phyloP scores from a whole-genome alignment of 2,888 invertebrate species.

The Leptinotarsa haldemani region DNA sequence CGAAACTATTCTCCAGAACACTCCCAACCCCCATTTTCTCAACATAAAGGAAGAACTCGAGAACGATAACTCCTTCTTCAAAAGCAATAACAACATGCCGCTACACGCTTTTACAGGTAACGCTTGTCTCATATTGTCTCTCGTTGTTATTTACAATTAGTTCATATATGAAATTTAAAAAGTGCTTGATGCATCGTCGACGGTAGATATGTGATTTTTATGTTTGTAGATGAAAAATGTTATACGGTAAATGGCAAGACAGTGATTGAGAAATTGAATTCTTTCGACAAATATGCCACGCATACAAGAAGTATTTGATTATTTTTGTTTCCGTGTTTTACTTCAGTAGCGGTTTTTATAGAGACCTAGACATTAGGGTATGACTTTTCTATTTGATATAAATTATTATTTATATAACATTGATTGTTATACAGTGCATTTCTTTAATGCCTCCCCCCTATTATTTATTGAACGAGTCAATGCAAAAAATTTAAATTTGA shows the following conservation, averaged over 20 bases:
- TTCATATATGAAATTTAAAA: slow-evolving; percentile 20
- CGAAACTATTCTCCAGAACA: slow-evolving; percentile 55
- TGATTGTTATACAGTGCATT: too few relatives aligned
- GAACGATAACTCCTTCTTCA: slow-evolving; percentile 59
- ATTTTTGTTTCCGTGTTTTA: not conserved
- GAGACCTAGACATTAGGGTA: too few relatives aligned
- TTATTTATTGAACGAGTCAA: too few relatives aligned
- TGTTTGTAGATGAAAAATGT: not conserved
- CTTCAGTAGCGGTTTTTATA: too few relatives aligned
- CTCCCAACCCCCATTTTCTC: slow-evolving; percentile 59
- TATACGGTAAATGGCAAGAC: not conserved
- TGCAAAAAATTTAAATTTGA: too few relatives aligned
- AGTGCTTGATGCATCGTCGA: not conserved
- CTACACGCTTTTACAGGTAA: slow-evolving; percentile 57
- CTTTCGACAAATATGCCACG: not conserved
- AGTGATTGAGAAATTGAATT: not conserved
- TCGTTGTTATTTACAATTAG: slow-evolving; percentile 15
- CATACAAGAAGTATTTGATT: not conserved
- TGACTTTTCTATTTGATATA: too few relatives aligned
- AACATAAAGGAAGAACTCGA: slow-evolving; percentile 66
- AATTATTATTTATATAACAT: too few relatives aligned
- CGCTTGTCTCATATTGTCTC: not conserved
- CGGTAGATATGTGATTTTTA: not conserved
- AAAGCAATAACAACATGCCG: slow-evolving; percentile 53
- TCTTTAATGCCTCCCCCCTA: too few relatives aligned